Conservation (phyloP, 1,140 invertebrate genomes). For the Laodelphax striatellus region DNA sequence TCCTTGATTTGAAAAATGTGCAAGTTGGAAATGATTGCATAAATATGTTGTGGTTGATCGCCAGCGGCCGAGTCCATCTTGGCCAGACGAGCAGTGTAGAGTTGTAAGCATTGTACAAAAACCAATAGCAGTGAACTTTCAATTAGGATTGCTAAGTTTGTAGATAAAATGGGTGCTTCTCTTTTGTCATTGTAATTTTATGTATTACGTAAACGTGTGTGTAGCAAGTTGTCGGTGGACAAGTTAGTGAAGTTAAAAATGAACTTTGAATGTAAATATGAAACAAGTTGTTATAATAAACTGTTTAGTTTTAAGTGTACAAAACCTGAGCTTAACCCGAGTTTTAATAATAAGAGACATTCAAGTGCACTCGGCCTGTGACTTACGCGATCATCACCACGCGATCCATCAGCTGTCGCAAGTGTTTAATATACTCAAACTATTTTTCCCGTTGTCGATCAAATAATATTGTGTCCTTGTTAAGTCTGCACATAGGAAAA, state of each 20-base stretch:
- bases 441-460: too few species aligned
- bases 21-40: too few species aligned
- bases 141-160: not conserved
- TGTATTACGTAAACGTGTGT: not conserved
- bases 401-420: too few species aligned
- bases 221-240: not conserved
- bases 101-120: not conserved
- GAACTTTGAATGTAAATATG: not conserved
- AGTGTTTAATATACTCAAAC: too few species aligned
- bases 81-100: not conserved
- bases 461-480: too few species aligned
- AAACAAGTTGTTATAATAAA: not conserved
- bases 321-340: slow-evolving; percentile 1
- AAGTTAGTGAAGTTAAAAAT: not conserved
- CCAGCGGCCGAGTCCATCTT: not conserved
- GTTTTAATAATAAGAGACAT: not conserved
- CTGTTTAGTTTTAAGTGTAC: not conserved
- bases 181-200: not conserved
- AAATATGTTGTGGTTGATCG: not conserved
- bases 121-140: not conserved
- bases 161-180: slow-evolving; percentile 1
- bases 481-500: too few species aligned
- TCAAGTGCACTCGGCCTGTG: not conserved
- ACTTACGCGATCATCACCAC: too few species aligned
- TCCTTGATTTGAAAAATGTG: too few species aligned